Percentiles rank a stretch among this genome's conserved stretches.
Conservation (phyloP, 2,888 invertebrate species). For the Xylocampa areola region DNA sequence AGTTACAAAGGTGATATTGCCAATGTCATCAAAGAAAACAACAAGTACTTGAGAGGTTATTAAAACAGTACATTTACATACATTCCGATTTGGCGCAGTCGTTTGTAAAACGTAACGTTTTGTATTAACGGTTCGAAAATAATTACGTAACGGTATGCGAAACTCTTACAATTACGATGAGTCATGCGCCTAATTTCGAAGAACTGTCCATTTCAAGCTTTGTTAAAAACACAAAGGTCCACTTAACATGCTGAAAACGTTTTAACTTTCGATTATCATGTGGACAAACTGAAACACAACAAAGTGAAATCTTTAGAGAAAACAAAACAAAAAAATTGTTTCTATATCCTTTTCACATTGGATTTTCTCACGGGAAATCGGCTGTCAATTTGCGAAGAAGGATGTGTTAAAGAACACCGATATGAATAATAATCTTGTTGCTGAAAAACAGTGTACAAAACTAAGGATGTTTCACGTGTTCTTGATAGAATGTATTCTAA, state of each 20-base stretch:
- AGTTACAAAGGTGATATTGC: constrained; percentile 5
- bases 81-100: constrained; percentile 34
- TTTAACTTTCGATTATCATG: constrained; percentile 39
- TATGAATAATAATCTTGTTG: constrained; percentile 22
- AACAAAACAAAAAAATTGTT: constrained; percentile 23
- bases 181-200: constrained; percentile 51
- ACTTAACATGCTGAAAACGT: constrained; percentile 34
- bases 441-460: constrained; percentile 1
- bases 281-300: constrained; percentile 18
- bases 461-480: background rate
- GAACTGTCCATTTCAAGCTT: constrained; percentile 39
- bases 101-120: constrained; percentile 46
- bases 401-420: constrained; percentile 23
- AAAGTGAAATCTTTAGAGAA: constrained; percentile 8
- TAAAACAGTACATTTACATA: constrained; percentile 42
- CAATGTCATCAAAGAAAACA: constrained; percentile 18
- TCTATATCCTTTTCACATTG: constrained; percentile 11
- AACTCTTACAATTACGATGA: constrained; percentile 40
- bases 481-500: background rate
- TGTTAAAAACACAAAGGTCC: constrained; percentile 13
- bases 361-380: constrained; percentile 39
- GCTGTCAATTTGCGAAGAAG: constrained; percentile 24
- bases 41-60: constrained; percentile 28
- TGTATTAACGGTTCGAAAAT: constrained; percentile 41
- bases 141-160: constrained; percentile 51